These are phyloP conservation scores for Anorthoa munda DNA, from an alignment of 2,888 invertebrate genomes.

Conservation along the genomic window DNA sequence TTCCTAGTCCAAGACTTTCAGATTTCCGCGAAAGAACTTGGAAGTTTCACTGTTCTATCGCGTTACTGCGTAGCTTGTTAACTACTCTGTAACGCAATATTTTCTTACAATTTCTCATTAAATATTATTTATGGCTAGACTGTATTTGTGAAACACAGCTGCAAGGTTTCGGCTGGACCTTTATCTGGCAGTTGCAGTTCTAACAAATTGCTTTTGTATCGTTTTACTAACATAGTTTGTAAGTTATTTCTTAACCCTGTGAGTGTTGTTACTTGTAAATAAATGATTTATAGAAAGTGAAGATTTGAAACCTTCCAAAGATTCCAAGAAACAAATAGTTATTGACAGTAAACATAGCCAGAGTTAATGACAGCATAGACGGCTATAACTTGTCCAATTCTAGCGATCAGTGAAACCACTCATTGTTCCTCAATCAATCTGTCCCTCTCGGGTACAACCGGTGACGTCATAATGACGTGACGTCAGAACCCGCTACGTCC, in stretches of 20 bases:
- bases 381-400: no score
- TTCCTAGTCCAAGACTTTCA: not conserved
- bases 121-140: no score
- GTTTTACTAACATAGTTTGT: no score
- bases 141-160: no score
- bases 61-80: not conserved
- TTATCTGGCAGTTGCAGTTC: no score
- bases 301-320: not conserved
- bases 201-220: no score
- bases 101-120: not conserved
- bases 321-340: not conserved
- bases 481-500: conserved; percentile 26
- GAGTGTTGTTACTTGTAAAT: no score
- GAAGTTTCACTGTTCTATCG: not conserved
- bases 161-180: no score
- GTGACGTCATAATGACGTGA: conserved; percentile 19
- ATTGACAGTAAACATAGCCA: not conserved
- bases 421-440: conserved; percentile 12
- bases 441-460: conserved; percentile 16
- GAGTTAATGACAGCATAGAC: no score
- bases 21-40: not conserved
- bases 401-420: conserved; percentile 5
- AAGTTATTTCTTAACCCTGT: no score
- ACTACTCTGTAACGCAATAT: not conserved
- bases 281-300: not conserved